Evolutionary conservation across 2,113 vertebrate species (phyloP).

Genomic region (Etheostoma cragini): DNA sequence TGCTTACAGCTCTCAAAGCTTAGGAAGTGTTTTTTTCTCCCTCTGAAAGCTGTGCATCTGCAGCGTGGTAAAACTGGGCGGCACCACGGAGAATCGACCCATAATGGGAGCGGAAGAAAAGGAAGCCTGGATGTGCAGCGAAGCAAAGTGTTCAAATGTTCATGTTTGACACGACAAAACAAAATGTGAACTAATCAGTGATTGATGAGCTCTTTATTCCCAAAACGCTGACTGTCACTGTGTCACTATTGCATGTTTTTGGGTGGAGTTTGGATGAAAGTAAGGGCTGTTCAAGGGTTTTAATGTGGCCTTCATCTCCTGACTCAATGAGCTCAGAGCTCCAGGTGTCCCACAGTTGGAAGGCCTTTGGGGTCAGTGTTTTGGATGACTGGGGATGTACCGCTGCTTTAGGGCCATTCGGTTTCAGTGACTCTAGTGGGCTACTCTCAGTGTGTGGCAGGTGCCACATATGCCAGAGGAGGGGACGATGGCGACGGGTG

Average conservation of each 20-base stretch:
- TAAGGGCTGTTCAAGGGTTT: neutral
- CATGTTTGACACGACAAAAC: slow-evolving; percentile 47
- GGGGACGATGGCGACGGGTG: slow-evolving; percentile 27
- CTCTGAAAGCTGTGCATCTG: slow-evolving; percentile 54
- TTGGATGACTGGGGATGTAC: slow-evolving; percentile 29
- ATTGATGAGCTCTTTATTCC: slow-evolving; percentile 59
- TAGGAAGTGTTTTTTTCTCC: slow-evolving; percentile 15
- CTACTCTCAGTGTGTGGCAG: slow-evolving; percentile 12
- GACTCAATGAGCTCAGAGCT: neutral
- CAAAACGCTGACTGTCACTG: neutral
- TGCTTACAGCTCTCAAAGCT: slow-evolving; percentile 58
- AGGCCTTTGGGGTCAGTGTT: slow-evolving; percentile 6
- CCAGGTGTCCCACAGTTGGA: slow-evolving; percentile 40
- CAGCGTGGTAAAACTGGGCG: slow-evolving; percentile 51
- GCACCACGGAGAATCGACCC: slow-evolving; percentile 55
- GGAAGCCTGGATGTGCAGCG: slow-evolving; percentile 37
- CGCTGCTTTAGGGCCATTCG: neutral
- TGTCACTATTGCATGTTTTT: slow-evolving; percentile 18
- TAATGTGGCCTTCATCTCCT: neutral
- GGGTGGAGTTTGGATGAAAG: slow-evolving; percentile 19
- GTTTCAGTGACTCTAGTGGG: neutral
- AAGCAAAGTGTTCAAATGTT: slow-evolving; percentile 57
- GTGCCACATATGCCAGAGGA: slow-evolving; percentile 31
- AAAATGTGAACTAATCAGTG: slow-evolving; percentile 61
- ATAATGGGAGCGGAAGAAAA: slow-evolving; percentile 57